Percentiles rank a stretch among this genome's conserved stretches.
phyloP scores from a whole-genome alignment of 2,888 invertebrate species.

The Lasioglossum zephyrum region DNA sequence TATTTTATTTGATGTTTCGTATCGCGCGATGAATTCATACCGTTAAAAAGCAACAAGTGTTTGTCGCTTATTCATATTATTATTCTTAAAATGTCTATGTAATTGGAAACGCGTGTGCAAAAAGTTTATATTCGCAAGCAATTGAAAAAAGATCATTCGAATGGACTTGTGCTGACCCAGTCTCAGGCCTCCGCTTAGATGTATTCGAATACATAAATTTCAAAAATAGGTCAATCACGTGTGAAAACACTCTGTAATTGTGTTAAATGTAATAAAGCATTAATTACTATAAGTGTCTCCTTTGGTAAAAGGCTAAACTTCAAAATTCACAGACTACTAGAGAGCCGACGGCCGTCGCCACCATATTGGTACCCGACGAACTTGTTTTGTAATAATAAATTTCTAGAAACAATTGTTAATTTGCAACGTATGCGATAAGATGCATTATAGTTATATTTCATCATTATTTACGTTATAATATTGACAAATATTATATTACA shows the following conservation, averaged over 20 bases:
- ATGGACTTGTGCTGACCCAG: not conserved
- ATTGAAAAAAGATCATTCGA: not conserved
- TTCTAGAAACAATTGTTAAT: too few relatives aligned
- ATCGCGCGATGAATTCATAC: too few relatives aligned
- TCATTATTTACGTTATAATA: not conserved
- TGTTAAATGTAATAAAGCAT: not conserved
- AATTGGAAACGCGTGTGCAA: not conserved
- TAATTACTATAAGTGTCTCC: not conserved
- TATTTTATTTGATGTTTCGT: too few relatives aligned
- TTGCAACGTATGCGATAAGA: not conserved
- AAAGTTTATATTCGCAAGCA: not conserved
- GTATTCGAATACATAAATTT: not conserved
- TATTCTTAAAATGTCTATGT: not conserved
- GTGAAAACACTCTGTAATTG: not conserved
- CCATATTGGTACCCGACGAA: not conserved
- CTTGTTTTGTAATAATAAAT: not conserved
- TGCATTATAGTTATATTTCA: not conserved
- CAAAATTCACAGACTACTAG: not conserved
- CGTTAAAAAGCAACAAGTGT: not conserved
- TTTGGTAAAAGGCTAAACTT: not conserved
- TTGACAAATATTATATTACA: not conserved
- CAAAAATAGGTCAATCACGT: not conserved
- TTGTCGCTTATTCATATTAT: not conserved
- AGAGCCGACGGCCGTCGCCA: slow-evolving; percentile 5
- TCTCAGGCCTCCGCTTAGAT: not conserved